Percentiles rank a stretch among this genome's conserved stretches.
phyloP scores from a whole-genome alignment of 1,140 invertebrate genomes.

The Medauroidea extradentata region DNA sequence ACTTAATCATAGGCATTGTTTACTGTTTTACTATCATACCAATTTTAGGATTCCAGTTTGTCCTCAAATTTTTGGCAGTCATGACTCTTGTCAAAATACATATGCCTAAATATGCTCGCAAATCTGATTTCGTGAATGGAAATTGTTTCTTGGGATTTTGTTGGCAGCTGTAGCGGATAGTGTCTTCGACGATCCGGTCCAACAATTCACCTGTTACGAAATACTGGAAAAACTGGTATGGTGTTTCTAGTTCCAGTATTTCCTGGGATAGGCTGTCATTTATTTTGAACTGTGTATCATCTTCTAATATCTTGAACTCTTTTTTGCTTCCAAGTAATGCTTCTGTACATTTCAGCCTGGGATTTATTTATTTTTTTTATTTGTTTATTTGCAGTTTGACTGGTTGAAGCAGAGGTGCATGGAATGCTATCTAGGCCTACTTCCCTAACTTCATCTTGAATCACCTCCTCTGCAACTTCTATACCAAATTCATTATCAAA shows the following conservation, averaged over 20 bases:
- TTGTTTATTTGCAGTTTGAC: too few species aligned
- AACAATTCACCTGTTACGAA: background rate
- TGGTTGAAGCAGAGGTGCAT: too few species aligned
- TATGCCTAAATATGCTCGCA: background rate
- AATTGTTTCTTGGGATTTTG: background rate
- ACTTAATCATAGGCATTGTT: constrained; percentile 35
- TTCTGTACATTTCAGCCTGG: too few species aligned
- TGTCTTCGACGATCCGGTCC: background rate
- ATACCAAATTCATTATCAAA: too few species aligned
- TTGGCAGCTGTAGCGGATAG: background rate
- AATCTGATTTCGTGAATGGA: background rate
- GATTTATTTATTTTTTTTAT: too few species aligned
- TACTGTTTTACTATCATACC: background rate
- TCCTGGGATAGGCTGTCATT: background rate
- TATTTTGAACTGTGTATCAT: background rate
- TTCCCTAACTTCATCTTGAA: too few species aligned
- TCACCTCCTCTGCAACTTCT: too few species aligned
- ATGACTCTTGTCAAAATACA: background rate
- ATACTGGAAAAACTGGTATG: background rate
- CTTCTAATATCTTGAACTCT: background rate
- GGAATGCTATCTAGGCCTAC: too few species aligned
- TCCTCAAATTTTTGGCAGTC: background rate
- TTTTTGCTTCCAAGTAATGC: background rate
- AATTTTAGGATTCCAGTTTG: background rate
- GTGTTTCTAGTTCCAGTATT: background rate